A percentile compares a stretch with the other conserved stretches of the same genome.
Conservation (phyloP, 2,888 invertebrate species). For the Oligia fasciuncula region DNA sequence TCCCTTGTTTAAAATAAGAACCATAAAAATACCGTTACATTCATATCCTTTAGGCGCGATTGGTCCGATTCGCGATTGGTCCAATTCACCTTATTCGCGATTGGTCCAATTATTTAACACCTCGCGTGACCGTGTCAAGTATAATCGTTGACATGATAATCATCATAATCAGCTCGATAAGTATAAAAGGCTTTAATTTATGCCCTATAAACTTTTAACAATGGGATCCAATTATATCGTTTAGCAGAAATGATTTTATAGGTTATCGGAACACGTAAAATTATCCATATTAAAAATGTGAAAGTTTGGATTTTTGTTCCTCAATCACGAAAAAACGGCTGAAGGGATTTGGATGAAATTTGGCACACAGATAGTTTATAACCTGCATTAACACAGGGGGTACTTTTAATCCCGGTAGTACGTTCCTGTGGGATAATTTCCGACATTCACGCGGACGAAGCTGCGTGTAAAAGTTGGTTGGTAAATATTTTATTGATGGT, state of each 20-base stretch:
- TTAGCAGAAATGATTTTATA: slow-evolving; percentile 25
- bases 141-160: slow-evolving; percentile 40
- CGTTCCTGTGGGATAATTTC: neutral
- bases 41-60: neutral
- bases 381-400: neutral
- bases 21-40: slow-evolving; percentile 19
- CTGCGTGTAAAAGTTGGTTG: neutral
- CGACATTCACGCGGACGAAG: neutral
- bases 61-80: no score
- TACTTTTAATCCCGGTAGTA: neutral
- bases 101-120: neutral
- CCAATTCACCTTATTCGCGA: no score
- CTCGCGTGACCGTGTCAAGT: neutral
- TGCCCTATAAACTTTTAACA: slow-evolving; percentile 33
- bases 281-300: neutral
- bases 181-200: slow-evolving; percentile 25
- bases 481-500: slow-evolving; percentile 24
- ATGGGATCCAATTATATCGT: slow-evolving; percentile 14
- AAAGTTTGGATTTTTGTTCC: no score
- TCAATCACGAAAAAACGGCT: no score
- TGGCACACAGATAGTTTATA: no score
- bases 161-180: slow-evolving; percentile 7
- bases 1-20: neutral
- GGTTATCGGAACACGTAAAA: slow-evolving; percentile 18
- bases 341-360: no score